Evolutionary conservation across 2,113 vertebrate genomes (phyloP).

Genomic region (Neomonachus schauinslandi): DNA sequence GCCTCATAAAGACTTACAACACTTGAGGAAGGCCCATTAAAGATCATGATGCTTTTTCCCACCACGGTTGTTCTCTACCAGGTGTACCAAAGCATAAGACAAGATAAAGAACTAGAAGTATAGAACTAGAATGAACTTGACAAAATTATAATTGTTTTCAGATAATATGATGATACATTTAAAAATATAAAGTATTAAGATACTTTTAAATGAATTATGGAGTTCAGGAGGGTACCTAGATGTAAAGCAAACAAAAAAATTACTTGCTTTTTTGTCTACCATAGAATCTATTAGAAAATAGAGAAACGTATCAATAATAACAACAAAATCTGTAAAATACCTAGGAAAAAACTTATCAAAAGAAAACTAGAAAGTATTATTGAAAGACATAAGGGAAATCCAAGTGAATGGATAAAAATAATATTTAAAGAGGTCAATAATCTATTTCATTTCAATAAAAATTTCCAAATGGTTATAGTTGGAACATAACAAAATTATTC

Average conservation of each 20-base stretch:
- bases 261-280: neutral
- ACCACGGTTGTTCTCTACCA: neutral
- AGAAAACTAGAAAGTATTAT: neutral
- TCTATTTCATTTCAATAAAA: neutral
- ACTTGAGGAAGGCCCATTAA: neutral
- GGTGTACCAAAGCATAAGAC: neutral
- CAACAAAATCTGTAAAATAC: neutral
- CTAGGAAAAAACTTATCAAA: neutral
- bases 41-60: neutral
- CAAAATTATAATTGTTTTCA: neutral
- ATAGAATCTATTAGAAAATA: neutral
- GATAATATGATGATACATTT: neutral
- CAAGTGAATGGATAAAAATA: conserved; percentile 12
- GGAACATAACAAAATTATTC: neutral
- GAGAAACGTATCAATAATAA: neutral
- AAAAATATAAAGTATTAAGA: neutral
- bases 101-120: neutral
- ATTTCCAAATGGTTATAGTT: neutral
- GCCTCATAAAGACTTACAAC: neutral
- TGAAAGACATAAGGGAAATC: neutral
- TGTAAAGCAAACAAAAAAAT: neutral
- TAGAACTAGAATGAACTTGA: neutral
- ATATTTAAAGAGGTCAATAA: conserved; percentile 5
- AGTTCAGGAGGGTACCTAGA: neutral
- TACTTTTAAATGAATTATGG: neutral